These are phyloP conservation scores for Coranthus polyacanthus DNA, from an alignment of 2,797 vertebrate species.

Conservation along the genomic window DNA sequence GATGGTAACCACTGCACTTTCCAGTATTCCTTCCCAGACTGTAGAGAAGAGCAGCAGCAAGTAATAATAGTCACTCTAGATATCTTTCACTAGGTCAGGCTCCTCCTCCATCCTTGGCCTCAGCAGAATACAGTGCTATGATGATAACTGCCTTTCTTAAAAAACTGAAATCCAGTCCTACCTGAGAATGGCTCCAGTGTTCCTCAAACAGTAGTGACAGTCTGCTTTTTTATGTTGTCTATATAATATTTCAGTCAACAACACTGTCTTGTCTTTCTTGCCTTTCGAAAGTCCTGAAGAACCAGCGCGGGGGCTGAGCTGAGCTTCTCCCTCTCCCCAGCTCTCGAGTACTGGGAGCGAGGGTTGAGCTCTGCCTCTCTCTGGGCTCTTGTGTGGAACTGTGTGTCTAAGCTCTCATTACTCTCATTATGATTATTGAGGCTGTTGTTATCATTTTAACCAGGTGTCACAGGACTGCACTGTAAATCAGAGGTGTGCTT, in stretches of 20 bases:
- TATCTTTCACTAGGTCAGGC: slow-evolving; percentile 82
- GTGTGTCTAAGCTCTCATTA: slow-evolving; percentile 79
- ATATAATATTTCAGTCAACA: slow-evolving; percentile 58
- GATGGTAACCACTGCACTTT: slow-evolving; percentile 86
- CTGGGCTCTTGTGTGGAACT: slow-evolving; percentile 54
- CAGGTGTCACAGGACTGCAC: slow-evolving; percentile 79
- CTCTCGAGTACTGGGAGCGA: slow-evolving; percentile 44
- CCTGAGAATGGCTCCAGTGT: slow-evolving; percentile 73
- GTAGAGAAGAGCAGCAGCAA: slow-evolving; percentile 81
- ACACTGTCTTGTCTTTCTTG: slow-evolving; percentile 52
- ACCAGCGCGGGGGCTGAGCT: slow-evolving; percentile 57
- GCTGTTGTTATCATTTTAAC: slow-evolving; percentile 84
- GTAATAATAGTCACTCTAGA: slow-evolving; percentile 81
- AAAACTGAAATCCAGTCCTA: slow-evolving; percentile 69
- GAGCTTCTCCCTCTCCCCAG: slow-evolving; percentile 63
- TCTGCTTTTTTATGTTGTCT: slow-evolving; percentile 55
- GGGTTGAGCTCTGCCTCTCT: slow-evolving; percentile 55
- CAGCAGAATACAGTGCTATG: slow-evolving; percentile 66
- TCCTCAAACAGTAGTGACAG: slow-evolving; percentile 58
- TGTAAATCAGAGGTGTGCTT: slow-evolving; percentile 71
- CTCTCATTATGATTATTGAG: slow-evolving; percentile 83
- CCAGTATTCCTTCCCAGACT: slow-evolving; percentile 81
- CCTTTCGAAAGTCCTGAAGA: slow-evolving; percentile 54
- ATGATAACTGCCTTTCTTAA: slow-evolving; percentile 71
- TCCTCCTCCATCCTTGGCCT: slow-evolving; percentile 77